Percentiles rank a stretch among this genome's conserved stretches.
Conservation (phyloP, 2,888 invertebrate species). For the Stenichneumon culpator region DNA sequence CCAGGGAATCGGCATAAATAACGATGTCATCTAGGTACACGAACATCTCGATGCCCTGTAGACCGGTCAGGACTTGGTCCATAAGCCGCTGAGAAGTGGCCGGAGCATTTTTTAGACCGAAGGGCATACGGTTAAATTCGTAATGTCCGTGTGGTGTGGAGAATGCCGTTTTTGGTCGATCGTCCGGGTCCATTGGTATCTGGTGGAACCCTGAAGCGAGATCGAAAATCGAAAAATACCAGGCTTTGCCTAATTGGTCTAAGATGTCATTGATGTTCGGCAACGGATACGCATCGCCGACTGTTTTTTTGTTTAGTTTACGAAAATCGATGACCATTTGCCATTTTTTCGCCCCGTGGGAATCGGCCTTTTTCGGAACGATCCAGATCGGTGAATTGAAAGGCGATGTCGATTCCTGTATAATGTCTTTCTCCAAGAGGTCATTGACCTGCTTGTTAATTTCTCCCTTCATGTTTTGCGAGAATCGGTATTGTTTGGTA, state of each 20-base stretch:
- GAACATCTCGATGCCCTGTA: too few relatives aligned
- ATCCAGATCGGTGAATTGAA: too few relatives aligned
- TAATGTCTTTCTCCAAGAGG: background rate
- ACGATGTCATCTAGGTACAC: too few relatives aligned
- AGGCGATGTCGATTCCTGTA: background rate
- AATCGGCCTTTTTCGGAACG: too few relatives aligned
- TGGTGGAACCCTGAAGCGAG: conserved; percentile 3
- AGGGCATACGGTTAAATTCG: background rate
- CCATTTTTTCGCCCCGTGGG: too few relatives aligned
- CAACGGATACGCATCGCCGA: too few relatives aligned
- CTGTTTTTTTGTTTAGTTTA: too few relatives aligned
- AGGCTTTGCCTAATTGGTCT: conserved; percentile 20
- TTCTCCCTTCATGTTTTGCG: conserved; percentile 1
- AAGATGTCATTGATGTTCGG: background rate
- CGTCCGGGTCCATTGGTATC: conserved; percentile 29
- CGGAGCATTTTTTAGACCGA: too few relatives aligned
- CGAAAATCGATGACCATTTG: too few relatives aligned
- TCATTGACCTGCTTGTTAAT: background rate
- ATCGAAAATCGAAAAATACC: conserved; percentile 37
- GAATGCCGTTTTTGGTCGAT: conserved; percentile 15
- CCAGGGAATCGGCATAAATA: background rate
- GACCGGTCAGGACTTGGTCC: too few relatives aligned
- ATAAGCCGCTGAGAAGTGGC: too few relatives aligned
- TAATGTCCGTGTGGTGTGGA: background rate
- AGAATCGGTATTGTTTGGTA: conserved; percentile 31